A percentile compares a stretch with the other conserved stretches of the same genome.
Evolutionary conservation across 2,888 invertebrate species (phyloP).

Genomic region (Mythimna ferrago): DNA sequence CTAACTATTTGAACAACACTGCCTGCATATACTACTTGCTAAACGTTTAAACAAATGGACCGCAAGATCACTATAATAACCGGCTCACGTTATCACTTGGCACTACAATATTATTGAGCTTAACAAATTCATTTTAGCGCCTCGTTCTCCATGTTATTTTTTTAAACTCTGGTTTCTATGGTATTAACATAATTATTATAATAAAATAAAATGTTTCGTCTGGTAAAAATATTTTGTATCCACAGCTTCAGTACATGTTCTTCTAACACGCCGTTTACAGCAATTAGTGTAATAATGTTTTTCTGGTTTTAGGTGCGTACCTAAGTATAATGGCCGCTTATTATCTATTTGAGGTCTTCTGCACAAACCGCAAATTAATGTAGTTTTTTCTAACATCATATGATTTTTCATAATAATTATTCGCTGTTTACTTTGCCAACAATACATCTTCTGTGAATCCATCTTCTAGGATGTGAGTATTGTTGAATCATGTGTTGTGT

Average conservation of each 20-base stretch:
- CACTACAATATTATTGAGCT: constrained; percentile 63
- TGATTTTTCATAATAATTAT: constrained; percentile 8
- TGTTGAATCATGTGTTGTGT: constrained; percentile 83
- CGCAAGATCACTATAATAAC: constrained; percentile 73
- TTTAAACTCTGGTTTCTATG: neutral
- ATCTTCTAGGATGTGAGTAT: constrained; percentile 64
- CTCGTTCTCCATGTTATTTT: constrained; percentile 34
- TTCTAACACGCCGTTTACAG: constrained; percentile 34
- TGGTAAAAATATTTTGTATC: constrained; percentile 14
- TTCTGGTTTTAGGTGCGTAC: constrained; percentile 43
- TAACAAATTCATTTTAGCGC: constrained; percentile 51
- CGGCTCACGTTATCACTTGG: constrained; percentile 76
- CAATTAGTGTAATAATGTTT: constrained; percentile 53
- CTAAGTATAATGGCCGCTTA: constrained; percentile 38
- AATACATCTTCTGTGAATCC: constrained; percentile 55
- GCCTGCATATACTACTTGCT: constrained; percentile 79
- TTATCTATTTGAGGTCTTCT: constrained; percentile 43
- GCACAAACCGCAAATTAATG: constrained; percentile 60
- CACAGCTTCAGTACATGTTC: constrained; percentile 18
- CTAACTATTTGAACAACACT: constrained; percentile 81
- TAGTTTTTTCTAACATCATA: constrained; percentile 56
- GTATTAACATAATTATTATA: constrained; percentile 7
- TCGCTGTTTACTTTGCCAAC: constrained; percentile 58
- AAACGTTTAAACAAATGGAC: constrained; percentile 82
- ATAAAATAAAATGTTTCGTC: neutral